Conservation (phyloP, 1,140 invertebrate genomes). For the Olivierus martensii region DNA sequence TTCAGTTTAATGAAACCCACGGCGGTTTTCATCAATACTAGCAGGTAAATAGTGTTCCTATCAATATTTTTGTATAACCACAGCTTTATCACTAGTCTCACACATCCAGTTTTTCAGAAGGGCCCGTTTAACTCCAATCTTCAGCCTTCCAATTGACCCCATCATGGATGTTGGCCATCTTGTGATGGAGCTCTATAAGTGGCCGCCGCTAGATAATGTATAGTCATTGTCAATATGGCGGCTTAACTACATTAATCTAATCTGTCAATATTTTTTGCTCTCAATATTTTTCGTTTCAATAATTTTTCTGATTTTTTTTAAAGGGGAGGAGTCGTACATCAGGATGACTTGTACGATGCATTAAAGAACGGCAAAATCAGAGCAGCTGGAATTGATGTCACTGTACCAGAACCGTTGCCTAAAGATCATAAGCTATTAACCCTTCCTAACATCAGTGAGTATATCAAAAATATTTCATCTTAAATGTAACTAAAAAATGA, state of each 20-base stretch:
- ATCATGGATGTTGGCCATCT: no score
- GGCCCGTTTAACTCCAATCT: no score
- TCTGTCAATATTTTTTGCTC: background rate
- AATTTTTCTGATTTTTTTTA: background rate
- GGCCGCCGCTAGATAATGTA: no score
- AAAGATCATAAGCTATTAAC: conserved; percentile 58
- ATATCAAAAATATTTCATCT: background rate
- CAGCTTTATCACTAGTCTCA: no score
- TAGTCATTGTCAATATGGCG: no score
- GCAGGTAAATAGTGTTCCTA: no score
- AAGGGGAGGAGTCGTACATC: conserved; percentile 51
- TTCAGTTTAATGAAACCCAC: conserved; percentile 71
- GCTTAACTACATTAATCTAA: no score
- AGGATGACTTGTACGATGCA: conserved; percentile 58
- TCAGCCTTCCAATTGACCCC: no score
- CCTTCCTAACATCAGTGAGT: conserved; percentile 60
- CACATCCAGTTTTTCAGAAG: background rate
- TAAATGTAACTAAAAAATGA: background rate
- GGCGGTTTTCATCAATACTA: conserved; percentile 73
- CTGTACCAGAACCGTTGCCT: conserved; percentile 81
- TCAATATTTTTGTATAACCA: no score
- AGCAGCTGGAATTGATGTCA: conserved; percentile 85
- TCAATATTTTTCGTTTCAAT: background rate
- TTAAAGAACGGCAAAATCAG: conserved; percentile 54
- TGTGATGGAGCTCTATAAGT: no score